Conservation (phyloP, 2,113 vertebrate species). For the Sylvilagus bachmani region DNA sequence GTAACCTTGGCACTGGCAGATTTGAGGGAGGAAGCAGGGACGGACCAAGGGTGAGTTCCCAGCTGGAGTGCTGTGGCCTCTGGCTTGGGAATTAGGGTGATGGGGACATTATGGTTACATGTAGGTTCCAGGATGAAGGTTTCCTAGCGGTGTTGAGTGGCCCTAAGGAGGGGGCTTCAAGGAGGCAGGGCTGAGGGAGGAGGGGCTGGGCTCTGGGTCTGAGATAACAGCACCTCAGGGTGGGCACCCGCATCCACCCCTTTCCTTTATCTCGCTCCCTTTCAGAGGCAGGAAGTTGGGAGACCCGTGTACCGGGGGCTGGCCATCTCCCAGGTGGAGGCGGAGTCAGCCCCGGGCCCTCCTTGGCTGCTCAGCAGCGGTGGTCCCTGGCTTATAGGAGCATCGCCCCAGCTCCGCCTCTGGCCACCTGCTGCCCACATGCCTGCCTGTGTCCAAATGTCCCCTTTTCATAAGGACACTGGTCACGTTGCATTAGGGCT, state of each 20-base stretch:
- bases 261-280: no score
- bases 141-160: no score
- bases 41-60: no score
- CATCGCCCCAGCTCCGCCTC: not conserved
- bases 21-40: not conserved
- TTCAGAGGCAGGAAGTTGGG: no score
- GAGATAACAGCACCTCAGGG: not conserved
- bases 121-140: not conserved
- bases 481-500: not conserved
- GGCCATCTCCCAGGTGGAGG: no score
- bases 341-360: no score
- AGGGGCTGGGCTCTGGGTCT: not conserved
- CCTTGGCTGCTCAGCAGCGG: no score
- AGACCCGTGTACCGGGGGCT: no score
- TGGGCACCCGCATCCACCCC: no score
- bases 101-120: not conserved
- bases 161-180: no score
- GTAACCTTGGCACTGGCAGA: not conserved
- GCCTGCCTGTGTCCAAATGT: not conserved
- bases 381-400: not conserved
- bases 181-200: not conserved
- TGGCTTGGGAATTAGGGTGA: not conserved
- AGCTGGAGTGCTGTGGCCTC: not conserved
- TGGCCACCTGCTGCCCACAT: accelerated
- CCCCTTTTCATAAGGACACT: not conserved